A percentile compares a stretch with the other conserved stretches of the same genome.
phyloP scores from a whole-genome alignment of 2,113 vertebrate genomes.

The Reinhardtius hippoglossoides region DNA sequence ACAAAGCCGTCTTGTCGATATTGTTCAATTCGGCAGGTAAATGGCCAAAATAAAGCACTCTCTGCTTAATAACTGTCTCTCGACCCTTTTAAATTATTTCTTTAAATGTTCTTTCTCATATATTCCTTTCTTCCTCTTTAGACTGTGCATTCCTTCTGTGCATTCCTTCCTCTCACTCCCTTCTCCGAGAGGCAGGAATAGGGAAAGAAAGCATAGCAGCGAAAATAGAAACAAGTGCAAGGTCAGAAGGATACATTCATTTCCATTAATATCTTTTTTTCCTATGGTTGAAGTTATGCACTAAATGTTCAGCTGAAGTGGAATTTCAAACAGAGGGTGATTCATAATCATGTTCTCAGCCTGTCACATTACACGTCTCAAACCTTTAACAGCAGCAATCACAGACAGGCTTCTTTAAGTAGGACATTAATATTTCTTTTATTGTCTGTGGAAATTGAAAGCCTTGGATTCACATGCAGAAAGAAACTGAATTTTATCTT shows the following conservation, averaged over 20 bases:
- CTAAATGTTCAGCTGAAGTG: neutral
- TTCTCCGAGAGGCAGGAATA: no score
- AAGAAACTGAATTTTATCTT: neutral
- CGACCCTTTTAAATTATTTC: neutral
- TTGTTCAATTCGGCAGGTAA: slow-evolving; percentile 5
- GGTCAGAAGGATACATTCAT: neutral
- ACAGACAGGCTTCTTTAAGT: neutral
- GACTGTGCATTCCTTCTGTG: no score
- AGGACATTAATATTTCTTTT: neutral
- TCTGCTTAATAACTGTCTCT: neutral
- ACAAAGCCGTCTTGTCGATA: slow-evolving; percentile 16
- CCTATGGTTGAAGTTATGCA: neutral
- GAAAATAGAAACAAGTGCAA: neutral
- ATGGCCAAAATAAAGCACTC: neutral
- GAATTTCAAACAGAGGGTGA: neutral
- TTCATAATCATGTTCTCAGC: slow-evolving; percentile 23
- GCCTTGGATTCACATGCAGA: neutral
- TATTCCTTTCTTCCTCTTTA: neutral
- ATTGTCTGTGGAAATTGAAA: slow-evolving; percentile 5
- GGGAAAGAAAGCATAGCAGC: no score
- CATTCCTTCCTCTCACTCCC: no score
- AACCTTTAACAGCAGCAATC: slow-evolving; percentile 8
- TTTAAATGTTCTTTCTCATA: neutral
- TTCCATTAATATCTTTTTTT: neutral
- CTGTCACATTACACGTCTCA: slow-evolving; percentile 19